Percentiles rank a stretch among this genome's conserved stretches.
phyloP scores from a whole-genome alignment of 2,113 vertebrate genomes.

The Abramis brama region DNA sequence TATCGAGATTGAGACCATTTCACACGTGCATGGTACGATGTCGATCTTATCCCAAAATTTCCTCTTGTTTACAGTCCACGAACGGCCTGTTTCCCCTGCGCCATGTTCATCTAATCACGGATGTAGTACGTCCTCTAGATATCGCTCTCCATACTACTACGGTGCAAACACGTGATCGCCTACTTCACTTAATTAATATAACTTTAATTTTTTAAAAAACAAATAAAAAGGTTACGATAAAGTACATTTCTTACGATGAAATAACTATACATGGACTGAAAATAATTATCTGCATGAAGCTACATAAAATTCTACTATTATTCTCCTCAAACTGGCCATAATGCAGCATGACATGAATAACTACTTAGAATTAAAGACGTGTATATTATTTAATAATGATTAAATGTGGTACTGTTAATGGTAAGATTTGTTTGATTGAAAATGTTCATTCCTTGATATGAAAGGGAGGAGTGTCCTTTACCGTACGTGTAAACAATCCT shows the following conservation, averaged over 20 bases:
- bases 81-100: conserved; percentile 60
- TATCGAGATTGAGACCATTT: conserved; percentile 81
- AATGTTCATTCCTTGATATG: background rate
- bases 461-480: background rate
- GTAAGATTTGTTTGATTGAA: background rate
- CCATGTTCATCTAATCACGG: conserved; percentile 64
- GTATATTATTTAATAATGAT: background rate
- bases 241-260: background rate
- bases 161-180: conserved; percentile 48
- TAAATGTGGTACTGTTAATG: background rate
- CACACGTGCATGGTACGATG: conserved; percentile 83
- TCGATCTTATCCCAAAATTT: conserved; percentile 65
- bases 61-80: conserved; percentile 57
- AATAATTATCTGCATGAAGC: background rate
- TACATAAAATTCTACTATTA: background rate
- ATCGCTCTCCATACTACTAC: conserved; percentile 46
- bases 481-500: background rate
- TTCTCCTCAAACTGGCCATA: background rate
- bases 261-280: background rate
- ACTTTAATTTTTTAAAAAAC: background rate
- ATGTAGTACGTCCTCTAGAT: conserved; percentile 71
- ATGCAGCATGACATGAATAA: background rate
- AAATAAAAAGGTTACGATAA: background rate
- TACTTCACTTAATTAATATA: background rate
- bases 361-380: background rate